Percentiles rank a stretch among this genome's conserved stretches.
phyloP scores from a whole-genome alignment of 2,113 vertebrate species.

The Micronycteris hirsuta region DNA sequence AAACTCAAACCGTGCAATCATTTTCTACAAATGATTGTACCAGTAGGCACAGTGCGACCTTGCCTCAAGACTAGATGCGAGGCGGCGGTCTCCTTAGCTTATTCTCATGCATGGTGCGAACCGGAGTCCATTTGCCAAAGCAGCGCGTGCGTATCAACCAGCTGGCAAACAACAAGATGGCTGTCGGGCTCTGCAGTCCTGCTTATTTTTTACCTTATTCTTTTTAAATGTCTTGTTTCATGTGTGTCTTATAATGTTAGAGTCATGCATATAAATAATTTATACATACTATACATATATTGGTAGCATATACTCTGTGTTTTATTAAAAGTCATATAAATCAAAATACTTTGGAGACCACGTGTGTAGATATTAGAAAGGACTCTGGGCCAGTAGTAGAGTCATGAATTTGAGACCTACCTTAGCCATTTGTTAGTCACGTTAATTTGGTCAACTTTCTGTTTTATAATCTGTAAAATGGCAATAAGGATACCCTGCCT shows the following conservation, averaged over 20 bases:
- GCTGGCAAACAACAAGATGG: background rate
- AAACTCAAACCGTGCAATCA: background rate
- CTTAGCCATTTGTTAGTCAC: background rate
- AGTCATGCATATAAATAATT: background rate
- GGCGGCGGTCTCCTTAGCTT: background rate
- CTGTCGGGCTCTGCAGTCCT: background rate
- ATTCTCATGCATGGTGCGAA: background rate
- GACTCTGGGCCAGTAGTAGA: background rate
- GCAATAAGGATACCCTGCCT: background rate
- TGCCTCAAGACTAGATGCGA: background rate
- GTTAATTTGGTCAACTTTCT: background rate
- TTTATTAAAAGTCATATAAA: background rate
- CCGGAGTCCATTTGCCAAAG: background rate
- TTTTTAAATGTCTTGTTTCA: slow-evolving; percentile 17
- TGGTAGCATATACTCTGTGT: background rate
- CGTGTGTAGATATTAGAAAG: background rate
- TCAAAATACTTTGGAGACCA: background rate
- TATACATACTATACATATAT: background rate
- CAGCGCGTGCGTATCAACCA: background rate
- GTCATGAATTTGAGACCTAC: background rate
- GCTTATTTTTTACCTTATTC: background rate
- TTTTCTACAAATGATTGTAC: background rate
- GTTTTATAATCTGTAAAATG: background rate
- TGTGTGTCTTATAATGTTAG: background rate
- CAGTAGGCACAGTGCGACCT: background rate